phyloP scores from a whole-genome alignment of 2,888 invertebrate species.

The Fragum sueziense region DNA sequence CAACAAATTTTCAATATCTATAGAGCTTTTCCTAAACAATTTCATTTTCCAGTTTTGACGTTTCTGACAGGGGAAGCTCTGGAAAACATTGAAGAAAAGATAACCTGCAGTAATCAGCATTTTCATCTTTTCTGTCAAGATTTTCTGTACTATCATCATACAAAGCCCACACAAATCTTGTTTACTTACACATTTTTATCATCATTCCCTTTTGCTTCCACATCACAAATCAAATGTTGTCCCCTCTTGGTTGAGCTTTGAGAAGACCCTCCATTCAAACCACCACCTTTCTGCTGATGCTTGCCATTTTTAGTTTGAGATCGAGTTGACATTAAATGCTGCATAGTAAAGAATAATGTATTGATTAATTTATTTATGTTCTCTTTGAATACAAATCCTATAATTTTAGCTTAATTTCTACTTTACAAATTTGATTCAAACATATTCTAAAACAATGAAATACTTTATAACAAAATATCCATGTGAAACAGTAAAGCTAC shows the following conservation, averaged over 20 bases:
- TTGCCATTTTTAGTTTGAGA: not conserved
- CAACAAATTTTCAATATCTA: no score
- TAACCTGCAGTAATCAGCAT: not conserved
- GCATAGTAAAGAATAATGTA: not conserved
- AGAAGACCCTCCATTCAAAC: conserved; percentile 64
- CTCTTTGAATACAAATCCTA: no score
- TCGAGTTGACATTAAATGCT: conserved; percentile 62
- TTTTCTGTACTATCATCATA: not conserved
- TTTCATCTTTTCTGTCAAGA: not conserved
- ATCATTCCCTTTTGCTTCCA: conserved; percentile 47
- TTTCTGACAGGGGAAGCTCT: no score
- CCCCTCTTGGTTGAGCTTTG: conserved; percentile 36
- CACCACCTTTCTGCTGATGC: conserved; percentile 49
- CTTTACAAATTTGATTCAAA: no score
- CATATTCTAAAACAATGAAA: no score
- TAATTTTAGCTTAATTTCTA: no score
- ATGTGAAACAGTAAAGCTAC: no score
- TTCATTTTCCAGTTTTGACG: no score
- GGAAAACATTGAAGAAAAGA: no score
- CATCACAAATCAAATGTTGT: conserved; percentile 60
- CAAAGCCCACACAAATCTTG: not conserved
- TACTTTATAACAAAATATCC: no score
- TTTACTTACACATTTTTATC: conserved; percentile 41
- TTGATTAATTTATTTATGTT: no score
- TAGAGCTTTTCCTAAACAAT: no score